phyloP scores from a whole-genome alignment of 2,113 vertebrate species.

The Willisornis vidua region DNA sequence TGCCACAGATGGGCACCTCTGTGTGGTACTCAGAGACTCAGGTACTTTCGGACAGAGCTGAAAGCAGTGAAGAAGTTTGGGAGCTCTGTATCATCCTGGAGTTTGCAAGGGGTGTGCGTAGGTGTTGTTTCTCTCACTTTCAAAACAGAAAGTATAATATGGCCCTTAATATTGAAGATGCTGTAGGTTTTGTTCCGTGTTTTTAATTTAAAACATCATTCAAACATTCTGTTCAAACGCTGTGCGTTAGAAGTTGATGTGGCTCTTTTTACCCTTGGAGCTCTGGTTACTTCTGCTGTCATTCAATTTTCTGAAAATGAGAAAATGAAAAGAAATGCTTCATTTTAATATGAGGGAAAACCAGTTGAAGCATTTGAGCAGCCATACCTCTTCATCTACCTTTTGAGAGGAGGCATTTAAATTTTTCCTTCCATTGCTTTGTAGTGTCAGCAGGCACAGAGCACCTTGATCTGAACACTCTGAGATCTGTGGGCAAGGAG shows the following conservation, averaged over 20 bases:
- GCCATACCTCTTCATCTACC: not conserved
- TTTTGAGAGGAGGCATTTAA: not conserved
- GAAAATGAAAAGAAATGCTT: slow-evolving; percentile 28
- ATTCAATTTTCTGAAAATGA: not conserved
- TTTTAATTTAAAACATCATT: not conserved
- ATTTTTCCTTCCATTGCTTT: not conserved
- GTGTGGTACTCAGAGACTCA: not conserved
- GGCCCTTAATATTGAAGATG: not conserved
- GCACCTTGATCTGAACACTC: not conserved
- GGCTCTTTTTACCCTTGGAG: not conserved
- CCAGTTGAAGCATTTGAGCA: not conserved
- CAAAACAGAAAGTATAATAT: not conserved
- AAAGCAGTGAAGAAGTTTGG: not conserved
- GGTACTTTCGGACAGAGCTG: not conserved
- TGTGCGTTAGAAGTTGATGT: not conserved
- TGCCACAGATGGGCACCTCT: not conserved
- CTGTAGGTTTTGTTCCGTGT: not conserved
- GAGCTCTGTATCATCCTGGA: rapidly evolving
- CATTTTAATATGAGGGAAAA: not conserved
- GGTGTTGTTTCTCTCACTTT: not conserved
- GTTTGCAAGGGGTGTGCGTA: not conserved
- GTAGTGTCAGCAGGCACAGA: not conserved
- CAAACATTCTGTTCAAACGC: not conserved
- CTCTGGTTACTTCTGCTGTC: not conserved
- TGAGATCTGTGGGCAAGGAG: not conserved